Conservation (phyloP, 2,888 invertebrate genomes). For the Agrochola lychnidis region DNA sequence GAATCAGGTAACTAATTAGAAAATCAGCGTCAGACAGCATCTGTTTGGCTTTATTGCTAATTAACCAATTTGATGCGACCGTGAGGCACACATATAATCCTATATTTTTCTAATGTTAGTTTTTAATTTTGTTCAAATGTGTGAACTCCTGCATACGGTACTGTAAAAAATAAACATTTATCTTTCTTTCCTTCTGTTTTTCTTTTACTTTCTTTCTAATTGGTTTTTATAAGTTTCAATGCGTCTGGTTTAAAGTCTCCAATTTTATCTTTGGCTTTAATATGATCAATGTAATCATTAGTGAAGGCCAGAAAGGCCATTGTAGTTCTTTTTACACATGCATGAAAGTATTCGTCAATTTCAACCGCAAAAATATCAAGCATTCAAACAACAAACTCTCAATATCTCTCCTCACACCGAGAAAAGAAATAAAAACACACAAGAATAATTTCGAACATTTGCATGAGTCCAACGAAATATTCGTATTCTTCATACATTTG, state of each 20-base stretch:
- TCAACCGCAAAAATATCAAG: constrained; percentile 43
- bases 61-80: not conserved
- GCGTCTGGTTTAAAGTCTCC: not conserved
- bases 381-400: constrained; percentile 38
- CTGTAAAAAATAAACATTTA: not conserved
- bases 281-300: not conserved
- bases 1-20: not conserved
- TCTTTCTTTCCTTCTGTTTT: not conserved
- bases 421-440: constrained; percentile 27
- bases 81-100: not conserved
- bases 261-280: not conserved
- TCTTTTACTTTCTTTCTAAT: not conserved
- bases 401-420: constrained; percentile 27
- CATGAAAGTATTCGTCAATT: constrained; percentile 7
- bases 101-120: not conserved
- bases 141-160: not conserved
- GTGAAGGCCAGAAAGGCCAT: not conserved
- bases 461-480: constrained; percentile 45
- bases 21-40: not conserved
- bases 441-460: constrained; percentile 46
- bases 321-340: not conserved
- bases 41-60: not conserved
- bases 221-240: not conserved
- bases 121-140: not conserved
- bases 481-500: constrained; percentile 45